Percentiles rank a stretch among this genome's conserved stretches.
Evolutionary conservation across 2,888 invertebrate genomes (phyloP).

Genomic region (Macrostomum cliftonense): DNA sequence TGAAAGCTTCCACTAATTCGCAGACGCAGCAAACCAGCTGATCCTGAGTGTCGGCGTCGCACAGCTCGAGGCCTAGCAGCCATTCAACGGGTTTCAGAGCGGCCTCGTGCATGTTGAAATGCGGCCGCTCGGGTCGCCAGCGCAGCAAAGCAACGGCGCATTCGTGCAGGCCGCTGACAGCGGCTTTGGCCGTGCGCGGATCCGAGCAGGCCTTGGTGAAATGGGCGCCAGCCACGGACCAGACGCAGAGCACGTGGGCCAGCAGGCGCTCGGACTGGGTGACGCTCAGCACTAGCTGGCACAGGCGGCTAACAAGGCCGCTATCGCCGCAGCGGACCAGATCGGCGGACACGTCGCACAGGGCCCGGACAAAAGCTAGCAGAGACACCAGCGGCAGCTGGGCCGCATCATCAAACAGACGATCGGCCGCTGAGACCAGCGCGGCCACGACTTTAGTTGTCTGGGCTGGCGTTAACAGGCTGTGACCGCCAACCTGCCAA

Average conservation of each 20-base stretch:
- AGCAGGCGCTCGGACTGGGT: conserved; percentile 66
- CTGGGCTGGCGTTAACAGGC: conserved; percentile 46
- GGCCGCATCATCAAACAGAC: conserved; percentile 70
- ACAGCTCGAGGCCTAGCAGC: conserved; percentile 70
- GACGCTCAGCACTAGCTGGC: conserved; percentile 68
- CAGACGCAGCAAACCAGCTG: conserved; percentile 83
- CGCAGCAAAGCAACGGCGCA: conserved; percentile 67
- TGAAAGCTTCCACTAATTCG: conserved; percentile 80
- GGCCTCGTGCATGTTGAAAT: conserved; percentile 86
- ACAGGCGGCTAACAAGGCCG: conserved; percentile 43
- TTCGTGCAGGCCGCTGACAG: conserved; percentile 70
- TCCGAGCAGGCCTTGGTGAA: conserved; percentile 89
- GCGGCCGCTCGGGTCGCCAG: conserved; percentile 66
- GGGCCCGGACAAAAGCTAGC: conserved; percentile 57
- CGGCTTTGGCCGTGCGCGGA: conserved; percentile 65
- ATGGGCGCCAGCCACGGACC: conserved; percentile 77
- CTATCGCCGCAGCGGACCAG: conserved; percentile 44
- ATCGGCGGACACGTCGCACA: conserved; percentile 66
- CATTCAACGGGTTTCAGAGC: conserved; percentile 84
- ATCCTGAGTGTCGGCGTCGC: conserved; percentile 55
- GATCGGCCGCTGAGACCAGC: conserved; percentile 68
- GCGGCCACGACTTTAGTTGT: conserved; percentile 74
- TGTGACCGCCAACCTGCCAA: conserved; percentile 34
- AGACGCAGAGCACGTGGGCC: conserved; percentile 69
- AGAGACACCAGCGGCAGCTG: conserved; percentile 64